Base-by-base conservation (phyloP, 2,113 vertebrate genomes). In the Ceuthmochares aereus region DNA sequence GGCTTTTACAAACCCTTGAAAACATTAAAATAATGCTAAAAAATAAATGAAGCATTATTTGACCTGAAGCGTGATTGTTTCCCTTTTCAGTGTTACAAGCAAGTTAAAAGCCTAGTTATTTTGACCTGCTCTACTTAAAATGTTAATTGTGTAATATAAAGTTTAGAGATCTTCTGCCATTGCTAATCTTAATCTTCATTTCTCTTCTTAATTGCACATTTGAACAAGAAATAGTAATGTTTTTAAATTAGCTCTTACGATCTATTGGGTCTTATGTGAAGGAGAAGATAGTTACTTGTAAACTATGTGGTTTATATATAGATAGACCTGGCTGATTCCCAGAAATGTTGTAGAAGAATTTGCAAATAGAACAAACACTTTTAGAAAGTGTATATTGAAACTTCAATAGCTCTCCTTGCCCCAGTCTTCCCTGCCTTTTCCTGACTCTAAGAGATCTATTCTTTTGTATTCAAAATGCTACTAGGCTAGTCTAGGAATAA, bases 91-190 rank as follows among this genome's bases (percentile, higher is more conserved):
- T n/a, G 45, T 32, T 86, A 68, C 88, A 80, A 90, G 45, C 55
- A 77, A 92, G 55, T 86, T 74, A 83, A 95, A 86, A 93, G 77
- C 68, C 19, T 82, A 2, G 59, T 81, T 86, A 42, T 84, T 92
- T 54, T 96, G 94, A 95, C 88, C 95, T 14, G 4, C 42, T 86
- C 90, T 70, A 47, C 87, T 93, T 94, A 93, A 96, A 92, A 93
- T 93, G 96, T 92, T 96, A 96, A 94, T 95, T 93, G 83, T 78
- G 86, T 63, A 90, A 93, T 89, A 93, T 77, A 97, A 96, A 94
- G 92, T 97, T 95, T 95, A 93, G 89, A 92, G 90, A 95, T 94
- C 84, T 92, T 86, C 89, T 94, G 90, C 76, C 86, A 84, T 23
- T 75, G 22, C 62, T 91, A 74, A 91, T 94, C 89, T 85, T 70